phyloP scores from a whole-genome alignment of 2,113 vertebrate species.

The mouse (Mus musculus) region DNA sequence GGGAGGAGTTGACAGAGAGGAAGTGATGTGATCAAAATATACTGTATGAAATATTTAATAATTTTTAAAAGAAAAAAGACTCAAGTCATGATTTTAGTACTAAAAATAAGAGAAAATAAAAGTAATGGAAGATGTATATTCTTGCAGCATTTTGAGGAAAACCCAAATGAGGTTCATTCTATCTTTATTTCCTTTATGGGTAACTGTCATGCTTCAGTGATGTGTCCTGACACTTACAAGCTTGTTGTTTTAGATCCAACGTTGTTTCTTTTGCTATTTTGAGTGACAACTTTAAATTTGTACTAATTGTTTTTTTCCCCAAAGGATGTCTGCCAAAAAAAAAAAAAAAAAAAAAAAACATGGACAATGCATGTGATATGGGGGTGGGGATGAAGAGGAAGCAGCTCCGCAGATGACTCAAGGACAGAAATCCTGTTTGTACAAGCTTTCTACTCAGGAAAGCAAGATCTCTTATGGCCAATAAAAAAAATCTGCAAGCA shows the following conservation, averaged over 20 bases:
- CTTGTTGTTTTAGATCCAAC: background rate
- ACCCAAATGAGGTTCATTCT: background rate
- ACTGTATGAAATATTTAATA: background rate
- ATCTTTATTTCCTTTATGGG: background rate
- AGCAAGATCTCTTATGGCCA: background rate
- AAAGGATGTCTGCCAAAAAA: constrained; percentile 48
- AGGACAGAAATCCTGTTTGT: constrained; percentile 50
- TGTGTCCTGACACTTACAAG: background rate
- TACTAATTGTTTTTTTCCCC: background rate
- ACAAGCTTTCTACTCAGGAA: constrained; percentile 19
- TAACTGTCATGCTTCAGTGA: background rate
- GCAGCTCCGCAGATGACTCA: constrained; percentile 10
- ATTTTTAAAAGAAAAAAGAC: background rate
- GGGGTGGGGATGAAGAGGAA: constrained; percentile 16
- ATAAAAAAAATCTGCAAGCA: background rate
- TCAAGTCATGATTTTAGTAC: background rate
- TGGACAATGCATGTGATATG: constrained; percentile 17
- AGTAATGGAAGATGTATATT: background rate
- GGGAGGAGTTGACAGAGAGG: background rate
- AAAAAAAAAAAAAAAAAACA: background rate
- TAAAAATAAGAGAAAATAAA: background rate
- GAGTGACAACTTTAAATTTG: background rate
- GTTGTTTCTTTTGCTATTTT: background rate
- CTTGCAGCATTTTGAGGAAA: background rate
- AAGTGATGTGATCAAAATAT: background rate